phyloP scores from a whole-genome alignment of 2,888 invertebrate genomes.

The Sphaeridia pumilis region DNA sequence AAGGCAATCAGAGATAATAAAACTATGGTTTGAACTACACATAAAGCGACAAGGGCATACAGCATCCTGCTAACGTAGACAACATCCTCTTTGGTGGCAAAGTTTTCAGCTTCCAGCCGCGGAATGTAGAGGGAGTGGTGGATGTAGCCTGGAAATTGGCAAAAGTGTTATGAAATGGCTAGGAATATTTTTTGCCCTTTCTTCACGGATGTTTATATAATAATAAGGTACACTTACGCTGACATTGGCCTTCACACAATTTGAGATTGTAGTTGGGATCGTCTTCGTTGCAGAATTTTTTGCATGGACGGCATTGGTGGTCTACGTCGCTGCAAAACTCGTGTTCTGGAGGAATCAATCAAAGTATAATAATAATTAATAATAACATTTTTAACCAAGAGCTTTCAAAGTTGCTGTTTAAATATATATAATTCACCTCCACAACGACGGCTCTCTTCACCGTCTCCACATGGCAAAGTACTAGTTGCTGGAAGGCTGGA shows the following conservation, averaged over 20 bases:
- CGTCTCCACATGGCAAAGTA: too few relatives aligned
- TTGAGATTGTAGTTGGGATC: slow-evolving; percentile 5
- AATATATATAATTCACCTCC: too few relatives aligned
- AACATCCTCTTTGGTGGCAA: slow-evolving; percentile 6
- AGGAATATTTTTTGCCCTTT: background rate
- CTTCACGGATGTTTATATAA: background rate
- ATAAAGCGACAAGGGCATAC: background rate
- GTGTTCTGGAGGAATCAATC: slow-evolving; percentile 4
- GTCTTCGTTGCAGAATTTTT: slow-evolving; percentile 1
- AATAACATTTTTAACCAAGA: too few relatives aligned
- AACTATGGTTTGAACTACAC: background rate
- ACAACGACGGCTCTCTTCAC: too few relatives aligned
- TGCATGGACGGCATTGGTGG: slow-evolving; percentile 10
- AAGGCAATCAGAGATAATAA: background rate
- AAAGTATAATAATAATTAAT: too few relatives aligned
- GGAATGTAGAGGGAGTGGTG: slow-evolving; percentile 10
- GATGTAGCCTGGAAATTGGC: slow-evolving; percentile 9
- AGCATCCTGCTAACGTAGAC: background rate
- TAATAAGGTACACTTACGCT: slow-evolving; percentile 1
- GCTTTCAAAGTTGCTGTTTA: too few relatives aligned
- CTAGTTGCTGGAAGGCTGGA: too few relatives aligned
- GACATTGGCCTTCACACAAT: slow-evolving; percentile 11
- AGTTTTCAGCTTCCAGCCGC: background rate
- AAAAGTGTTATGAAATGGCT: background rate
- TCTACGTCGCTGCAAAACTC: slow-evolving; percentile 7